A percentile compares a stretch with the other conserved stretches of the same genome.
Conservation (phyloP, 2,113 vertebrate genomes). For the Plectropomus leopardus region DNA sequence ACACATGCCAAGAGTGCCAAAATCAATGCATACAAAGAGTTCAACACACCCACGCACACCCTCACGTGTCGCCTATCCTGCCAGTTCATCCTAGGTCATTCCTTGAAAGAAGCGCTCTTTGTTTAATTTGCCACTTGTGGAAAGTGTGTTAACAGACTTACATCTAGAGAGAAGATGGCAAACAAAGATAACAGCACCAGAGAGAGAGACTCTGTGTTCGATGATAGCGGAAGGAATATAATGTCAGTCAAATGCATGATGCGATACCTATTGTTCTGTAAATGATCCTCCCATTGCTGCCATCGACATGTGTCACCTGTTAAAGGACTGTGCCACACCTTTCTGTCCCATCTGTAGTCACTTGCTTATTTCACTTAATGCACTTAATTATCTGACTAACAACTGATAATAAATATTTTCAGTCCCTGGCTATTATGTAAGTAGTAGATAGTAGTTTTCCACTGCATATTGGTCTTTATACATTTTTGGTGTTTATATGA, state of each 20-base stretch:
- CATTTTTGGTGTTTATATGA: background rate
- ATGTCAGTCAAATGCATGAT: background rate
- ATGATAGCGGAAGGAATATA: background rate
- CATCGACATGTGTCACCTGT: constrained; percentile 31
- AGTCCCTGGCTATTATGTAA: background rate
- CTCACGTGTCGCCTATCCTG: background rate
- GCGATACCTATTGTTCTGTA: constrained; percentile 26
- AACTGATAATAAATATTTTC: background rate
- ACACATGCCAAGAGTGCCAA: background rate
- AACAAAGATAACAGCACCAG: background rate
- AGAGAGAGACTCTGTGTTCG: background rate
- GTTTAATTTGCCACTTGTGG: background rate
- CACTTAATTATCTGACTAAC: background rate
- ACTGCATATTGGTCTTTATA: background rate
- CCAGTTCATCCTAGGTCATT: background rate
- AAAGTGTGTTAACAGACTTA: background rate
- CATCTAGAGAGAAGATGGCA: background rate
- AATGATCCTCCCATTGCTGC: constrained; percentile 4
- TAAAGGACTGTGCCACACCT: constrained; percentile 31
- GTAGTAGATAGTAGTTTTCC: background rate
- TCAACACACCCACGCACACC: constrained; percentile 2
- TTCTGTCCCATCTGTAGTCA: background rate
- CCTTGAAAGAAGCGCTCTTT: too few species aligned
- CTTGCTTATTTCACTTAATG: too few species aligned
- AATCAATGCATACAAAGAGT: background rate